These are phyloP conservation scores for Hypocryptadius cinnamomeus DNA, from an alignment of 2,113 vertebrate species.

Conservation along the genomic window DNA sequence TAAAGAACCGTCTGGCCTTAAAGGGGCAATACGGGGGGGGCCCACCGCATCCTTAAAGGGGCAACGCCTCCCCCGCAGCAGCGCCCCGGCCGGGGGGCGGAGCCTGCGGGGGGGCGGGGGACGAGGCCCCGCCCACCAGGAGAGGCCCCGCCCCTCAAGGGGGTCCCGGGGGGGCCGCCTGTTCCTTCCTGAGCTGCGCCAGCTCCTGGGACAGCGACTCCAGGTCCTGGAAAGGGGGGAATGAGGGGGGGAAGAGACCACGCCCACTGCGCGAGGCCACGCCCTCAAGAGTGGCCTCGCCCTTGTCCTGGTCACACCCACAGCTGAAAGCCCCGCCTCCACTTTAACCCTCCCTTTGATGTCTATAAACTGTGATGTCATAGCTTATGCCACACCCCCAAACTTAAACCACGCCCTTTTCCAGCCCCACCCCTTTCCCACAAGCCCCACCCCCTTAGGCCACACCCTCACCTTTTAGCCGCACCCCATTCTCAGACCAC, in stretches of 20 bases:
- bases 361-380: background rate
- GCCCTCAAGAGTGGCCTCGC: background rate
- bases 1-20: background rate
- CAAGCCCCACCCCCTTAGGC: background rate
- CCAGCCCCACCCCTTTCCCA: no score
- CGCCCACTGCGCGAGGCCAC: background rate
- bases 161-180: background rate
- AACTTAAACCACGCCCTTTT: fast-evolving
- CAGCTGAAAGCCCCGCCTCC: fast-evolving
- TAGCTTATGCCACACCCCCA: fast-evolving
- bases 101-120: background rate
- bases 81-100: background rate
- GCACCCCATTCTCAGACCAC: background rate
- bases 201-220: background rate
- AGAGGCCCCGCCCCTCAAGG: background rate
- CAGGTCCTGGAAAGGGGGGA: background rate
- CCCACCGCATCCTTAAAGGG: background rate
- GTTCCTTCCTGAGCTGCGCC: background rate
- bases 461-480: background rate
- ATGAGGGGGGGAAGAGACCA: fast-evolving
- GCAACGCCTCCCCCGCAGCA: background rate
- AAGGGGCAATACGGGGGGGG: background rate
- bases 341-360: fast-evolving
- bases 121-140: background rate
- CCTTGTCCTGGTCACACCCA: background rate